Evolutionary conservation across 2,888 invertebrate genomes (phyloP), one percentile per base, ranked within the genome.

Genomic region (Anoplius nigerrimus): DNA sequence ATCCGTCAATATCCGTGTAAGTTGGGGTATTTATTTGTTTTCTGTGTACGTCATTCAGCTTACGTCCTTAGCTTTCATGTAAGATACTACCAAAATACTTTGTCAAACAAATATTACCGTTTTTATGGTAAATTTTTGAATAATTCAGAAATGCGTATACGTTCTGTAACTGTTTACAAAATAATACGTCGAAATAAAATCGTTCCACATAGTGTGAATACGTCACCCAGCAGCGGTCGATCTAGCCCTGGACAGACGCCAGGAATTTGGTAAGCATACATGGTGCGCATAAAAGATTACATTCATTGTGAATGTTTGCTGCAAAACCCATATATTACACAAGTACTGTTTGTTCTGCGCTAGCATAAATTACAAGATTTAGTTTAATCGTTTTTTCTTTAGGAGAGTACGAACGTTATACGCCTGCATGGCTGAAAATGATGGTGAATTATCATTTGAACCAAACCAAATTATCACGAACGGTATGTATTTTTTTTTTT

Each of bases 401-500:
- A 94, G 95, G 89, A 92, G 96, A 87, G 98, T 98, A 72, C 92
- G 98, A 85, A 98, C 99, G 61, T 91, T 99, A 79, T 99, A 98
- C 90, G 96, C 97, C 60, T 99, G 99, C 89, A 92, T 97, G 79
- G 98, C 98, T 63, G 98, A 98, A 90, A 97, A 97, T 90, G 97
- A 97, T 87, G 96, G 97, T 75, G 99, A 99, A 91, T 91, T 99
- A 80, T 98, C 98, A 27, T 99, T 99, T 91, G 97, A 98, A 91
- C 98, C 98, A 75, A 98, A 99, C 92, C 97, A 98, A 92, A 97
- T 99, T 84, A 97, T 99, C 84, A 96, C 95, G 73, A 96, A 98
- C 92, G 98, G 98, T 97, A 90, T 91, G 20, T 18, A 18, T 21
- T 52, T 21, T 16, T 52, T 52, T n/a, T n/a, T n/a, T n/a, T n/a